phyloP scores from a whole-genome alignment of 2,888 invertebrate species.

The Aricia artaxerxes region DNA sequence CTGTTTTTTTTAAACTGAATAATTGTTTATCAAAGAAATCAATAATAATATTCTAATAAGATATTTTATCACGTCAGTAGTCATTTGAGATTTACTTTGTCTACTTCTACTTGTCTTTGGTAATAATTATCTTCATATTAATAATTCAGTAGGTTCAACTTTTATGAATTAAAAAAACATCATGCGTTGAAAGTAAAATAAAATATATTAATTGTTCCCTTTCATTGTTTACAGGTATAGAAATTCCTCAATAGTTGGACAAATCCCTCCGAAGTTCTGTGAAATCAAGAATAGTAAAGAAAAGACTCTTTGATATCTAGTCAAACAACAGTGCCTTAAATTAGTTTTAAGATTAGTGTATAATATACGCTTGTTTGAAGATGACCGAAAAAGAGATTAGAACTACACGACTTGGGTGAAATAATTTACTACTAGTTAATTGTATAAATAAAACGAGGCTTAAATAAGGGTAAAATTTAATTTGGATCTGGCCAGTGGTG shows the following conservation, averaged over 20 bases:
- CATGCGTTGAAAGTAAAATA: constrained; percentile 33
- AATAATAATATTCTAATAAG: not conserved
- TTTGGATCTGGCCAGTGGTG: constrained; percentile 50
- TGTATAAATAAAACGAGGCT: constrained; percentile 39
- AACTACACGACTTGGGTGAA: not conserved
- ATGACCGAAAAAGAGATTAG: constrained; percentile 15
- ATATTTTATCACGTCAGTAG: not conserved
- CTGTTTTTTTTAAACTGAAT: too few species aligned
- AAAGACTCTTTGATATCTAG: constrained; percentile 77
- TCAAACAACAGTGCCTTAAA: constrained; percentile 76
- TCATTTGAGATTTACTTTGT: not conserved
- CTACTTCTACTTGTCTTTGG: not conserved
- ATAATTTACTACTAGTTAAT: not conserved
- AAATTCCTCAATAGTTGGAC: constrained; percentile 53
- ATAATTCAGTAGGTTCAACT: too few species aligned
- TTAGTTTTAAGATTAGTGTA: constrained; percentile 35
- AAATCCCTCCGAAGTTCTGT: constrained; percentile 71
- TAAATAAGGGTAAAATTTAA: constrained; percentile 33
- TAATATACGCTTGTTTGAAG: constrained; percentile 15
- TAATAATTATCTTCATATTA: not conserved
- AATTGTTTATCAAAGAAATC: too few species aligned
- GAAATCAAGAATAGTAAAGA: constrained; percentile 60
- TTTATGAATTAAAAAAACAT: not conserved
- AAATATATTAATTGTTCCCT: constrained; percentile 45
- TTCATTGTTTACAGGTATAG: constrained; percentile 64